A percentile compares a stretch with the other conserved stretches of the same genome.
Evolutionary conservation across 37 sponge, comb jelly and placozoan genomes (phyloP).

Genomic region (Beroe forskalii): DNA sequence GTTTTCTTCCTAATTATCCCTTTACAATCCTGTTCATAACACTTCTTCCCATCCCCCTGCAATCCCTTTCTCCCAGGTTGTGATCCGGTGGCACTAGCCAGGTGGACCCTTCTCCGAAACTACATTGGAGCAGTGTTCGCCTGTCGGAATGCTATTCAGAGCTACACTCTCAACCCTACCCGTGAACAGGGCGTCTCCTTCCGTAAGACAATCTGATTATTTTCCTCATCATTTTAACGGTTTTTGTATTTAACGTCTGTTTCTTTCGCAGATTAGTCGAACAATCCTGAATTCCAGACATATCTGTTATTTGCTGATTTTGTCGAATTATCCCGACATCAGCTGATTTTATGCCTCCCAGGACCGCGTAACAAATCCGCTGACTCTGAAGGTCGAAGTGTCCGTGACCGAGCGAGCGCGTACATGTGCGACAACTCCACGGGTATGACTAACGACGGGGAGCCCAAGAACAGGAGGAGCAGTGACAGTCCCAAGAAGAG

Average conservation of each 20-base stretch:
- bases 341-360: too few species aligned
- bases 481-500: slow-evolving; percentile 57
- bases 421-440: slow-evolving; percentile 53
- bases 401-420: slow-evolving; percentile 53
- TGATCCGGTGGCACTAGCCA: slow-evolving; percentile 51
- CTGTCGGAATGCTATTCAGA: slow-evolving; percentile 49
- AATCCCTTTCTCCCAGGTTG: too few species aligned
- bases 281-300: too few species aligned
- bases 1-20: too few species aligned
- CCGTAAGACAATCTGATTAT: background rate
- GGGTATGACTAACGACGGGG: background rate
- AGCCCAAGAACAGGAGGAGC: slow-evolving; percentile 24
- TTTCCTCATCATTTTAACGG: too few species aligned
- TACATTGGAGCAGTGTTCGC: slow-evolving; percentile 64
- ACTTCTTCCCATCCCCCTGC: too few species aligned
- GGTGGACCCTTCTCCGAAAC: slow-evolving; percentile 61
- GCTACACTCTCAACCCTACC: slow-evolving; percentile 31
- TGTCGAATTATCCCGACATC: too few species aligned
- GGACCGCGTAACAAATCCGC: slow-evolving; percentile 51
- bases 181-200: slow-evolving; percentile 57
- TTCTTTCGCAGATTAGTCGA: too few species aligned
- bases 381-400: slow-evolving; percentile 15
- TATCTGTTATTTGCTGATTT: too few species aligned
- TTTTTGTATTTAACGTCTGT: too few species aligned
- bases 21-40: too few species aligned